A percentile compares a stretch with the other conserved stretches of the same genome.
These are phyloP conservation scores for Poicephalus meyeri DNA, from an alignment of 2,113 vertebrate species.

Conservation along the genomic window DNA sequence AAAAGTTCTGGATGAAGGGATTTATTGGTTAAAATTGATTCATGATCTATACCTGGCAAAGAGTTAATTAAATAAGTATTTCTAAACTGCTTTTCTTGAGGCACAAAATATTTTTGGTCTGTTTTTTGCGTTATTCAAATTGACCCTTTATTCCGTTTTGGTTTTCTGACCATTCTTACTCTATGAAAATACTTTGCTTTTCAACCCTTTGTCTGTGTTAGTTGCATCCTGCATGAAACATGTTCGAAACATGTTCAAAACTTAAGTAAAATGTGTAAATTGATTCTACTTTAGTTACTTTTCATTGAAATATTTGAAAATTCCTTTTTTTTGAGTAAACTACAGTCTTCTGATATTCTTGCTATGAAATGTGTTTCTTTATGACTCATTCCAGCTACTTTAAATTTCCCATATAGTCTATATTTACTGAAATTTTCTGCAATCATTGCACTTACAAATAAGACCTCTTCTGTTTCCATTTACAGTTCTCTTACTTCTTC, in stretches of 20 bases:
- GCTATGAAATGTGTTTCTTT: background rate
- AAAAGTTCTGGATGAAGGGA: background rate
- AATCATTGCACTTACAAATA: background rate
- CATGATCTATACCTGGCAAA: background rate
- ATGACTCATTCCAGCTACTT: background rate
- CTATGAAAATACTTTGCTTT: background rate
- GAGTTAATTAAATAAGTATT: background rate
- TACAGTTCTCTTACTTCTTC: background rate
- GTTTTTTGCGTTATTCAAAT: background rate
- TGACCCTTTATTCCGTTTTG: background rate
- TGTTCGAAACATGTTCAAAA: background rate
- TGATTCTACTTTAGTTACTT: background rate
- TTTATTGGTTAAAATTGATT: background rate
- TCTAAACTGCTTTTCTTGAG: background rate
- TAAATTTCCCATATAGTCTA: background rate
- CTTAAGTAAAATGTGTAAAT: background rate
- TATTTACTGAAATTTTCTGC: background rate
- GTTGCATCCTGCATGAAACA: background rate
- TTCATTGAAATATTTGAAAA: background rate
- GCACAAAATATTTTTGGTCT: background rate
- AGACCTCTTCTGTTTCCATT: background rate
- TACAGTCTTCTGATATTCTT: background rate
- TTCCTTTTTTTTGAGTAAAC: background rate
- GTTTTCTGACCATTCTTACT: background rate
- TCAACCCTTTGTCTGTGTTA: background rate